Conservation (phyloP, 2,113 vertebrate genomes). For the Sclerurus mexicanus region DNA sequence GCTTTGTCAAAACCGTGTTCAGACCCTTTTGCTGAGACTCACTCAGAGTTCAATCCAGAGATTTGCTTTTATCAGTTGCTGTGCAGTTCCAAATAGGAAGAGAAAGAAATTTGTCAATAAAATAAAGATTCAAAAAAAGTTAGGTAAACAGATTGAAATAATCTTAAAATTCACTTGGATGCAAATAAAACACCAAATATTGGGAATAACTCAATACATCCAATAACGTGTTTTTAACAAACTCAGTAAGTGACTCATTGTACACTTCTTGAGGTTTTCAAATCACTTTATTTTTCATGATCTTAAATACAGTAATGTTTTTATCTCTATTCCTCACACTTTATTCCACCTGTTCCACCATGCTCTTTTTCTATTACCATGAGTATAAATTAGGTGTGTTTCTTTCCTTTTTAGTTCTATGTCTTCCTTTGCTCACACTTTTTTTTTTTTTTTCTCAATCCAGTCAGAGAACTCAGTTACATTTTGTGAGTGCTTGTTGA, state of each 20-base stretch:
- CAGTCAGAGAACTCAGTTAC: neutral
- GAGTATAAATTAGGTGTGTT: neutral
- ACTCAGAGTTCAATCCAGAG: neutral
- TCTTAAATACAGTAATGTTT: neutral
- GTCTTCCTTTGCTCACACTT: neutral
- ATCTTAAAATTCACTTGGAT: neutral
- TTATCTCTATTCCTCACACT: neutral
- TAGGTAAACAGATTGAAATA: neutral
- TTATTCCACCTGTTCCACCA: neutral
- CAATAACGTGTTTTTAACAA: neutral
- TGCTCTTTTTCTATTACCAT: neutral
- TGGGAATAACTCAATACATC: neutral
- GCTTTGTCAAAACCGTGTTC: neutral
- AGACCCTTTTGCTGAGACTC: neutral
- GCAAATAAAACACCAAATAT: neutral
- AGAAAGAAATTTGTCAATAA: neutral
- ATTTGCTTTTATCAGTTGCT: neutral
- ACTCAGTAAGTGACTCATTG: neutral
- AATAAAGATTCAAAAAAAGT: neutral
- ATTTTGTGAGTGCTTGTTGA: neutral
- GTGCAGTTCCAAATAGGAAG: neutral
- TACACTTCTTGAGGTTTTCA: neutral
- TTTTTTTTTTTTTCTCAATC: neutral
- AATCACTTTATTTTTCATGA: neutral
- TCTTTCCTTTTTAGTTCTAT: fast-evolving